A percentile compares a stretch with the other conserved stretches of the same genome.
Evolutionary conservation across 2,113 vertebrate genomes (phyloP).

Genomic region (Callithrix jacchus): DNA sequence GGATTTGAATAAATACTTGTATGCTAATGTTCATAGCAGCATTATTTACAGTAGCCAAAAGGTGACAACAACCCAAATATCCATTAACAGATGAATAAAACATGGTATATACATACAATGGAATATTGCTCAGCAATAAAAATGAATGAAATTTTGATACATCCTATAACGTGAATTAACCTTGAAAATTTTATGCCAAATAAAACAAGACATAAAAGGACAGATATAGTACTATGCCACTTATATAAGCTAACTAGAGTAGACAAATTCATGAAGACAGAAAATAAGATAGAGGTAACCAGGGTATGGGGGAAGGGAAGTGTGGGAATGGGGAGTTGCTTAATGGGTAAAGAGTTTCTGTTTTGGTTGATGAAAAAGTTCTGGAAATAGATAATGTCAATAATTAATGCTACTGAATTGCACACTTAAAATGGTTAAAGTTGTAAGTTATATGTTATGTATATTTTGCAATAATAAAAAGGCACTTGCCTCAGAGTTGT

Average conservation of each 20-base stretch:
- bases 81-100: background rate
- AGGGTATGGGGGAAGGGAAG: background rate
- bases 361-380: background rate
- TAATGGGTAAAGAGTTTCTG: background rate
- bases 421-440: background rate
- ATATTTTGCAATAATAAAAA: background rate
- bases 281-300: background rate
- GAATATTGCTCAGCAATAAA: background rate
- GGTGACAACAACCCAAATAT: background rate
- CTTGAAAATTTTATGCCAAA: background rate
- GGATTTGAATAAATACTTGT: background rate
- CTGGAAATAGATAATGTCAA: background rate
- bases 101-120: background rate
- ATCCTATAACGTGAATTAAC: background rate
- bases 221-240: background rate
- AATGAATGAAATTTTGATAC: background rate
- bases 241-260: background rate
- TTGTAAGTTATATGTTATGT: background rate
- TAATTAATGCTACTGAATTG: background rate
- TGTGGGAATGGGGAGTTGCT: background rate
- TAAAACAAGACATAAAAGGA: background rate
- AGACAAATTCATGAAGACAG: background rate
- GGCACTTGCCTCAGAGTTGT: background rate
- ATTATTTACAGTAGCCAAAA: background rate
- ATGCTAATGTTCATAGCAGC: background rate